Percentiles rank a stretch among this genome's conserved stretches.
Evolutionary conservation across 2,888 invertebrate species (phyloP).

Genomic region (Drosophila conformis): DNA sequence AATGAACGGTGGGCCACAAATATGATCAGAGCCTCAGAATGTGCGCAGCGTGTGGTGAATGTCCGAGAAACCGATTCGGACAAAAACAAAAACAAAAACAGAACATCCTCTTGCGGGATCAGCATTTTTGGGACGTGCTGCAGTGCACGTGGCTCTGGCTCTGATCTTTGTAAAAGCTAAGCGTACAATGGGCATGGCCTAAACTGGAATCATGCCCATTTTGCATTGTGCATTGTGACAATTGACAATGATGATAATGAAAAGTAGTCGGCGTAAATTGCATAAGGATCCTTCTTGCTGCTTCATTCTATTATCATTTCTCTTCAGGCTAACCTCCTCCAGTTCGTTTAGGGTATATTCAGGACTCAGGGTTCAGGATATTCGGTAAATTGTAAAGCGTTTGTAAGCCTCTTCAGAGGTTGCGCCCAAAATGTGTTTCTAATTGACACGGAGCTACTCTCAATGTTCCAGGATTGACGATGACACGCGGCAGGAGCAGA

Average conservation of each 20-base stretch:
- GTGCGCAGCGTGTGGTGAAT: conserved; percentile 69
- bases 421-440: conserved; percentile 74
- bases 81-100: conserved; percentile 33
- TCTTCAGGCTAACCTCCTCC: conserved; percentile 1
- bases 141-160: conserved; percentile 63
- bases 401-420: conserved; percentile 79
- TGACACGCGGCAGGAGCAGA: conserved; percentile 74
- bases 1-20: conserved; percentile 76
- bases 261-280: conserved; percentile 74
- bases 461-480: background rate
- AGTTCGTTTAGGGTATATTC: conserved; percentile 6
- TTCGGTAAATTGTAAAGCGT: conserved; percentile 58
- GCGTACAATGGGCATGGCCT: conserved; percentile 32
- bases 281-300: conserved; percentile 60
- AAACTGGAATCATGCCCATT: conserved; percentile 47
- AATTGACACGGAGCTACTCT: conserved; percentile 49
- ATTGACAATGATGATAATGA: conserved; percentile 62
- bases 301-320: conserved; percentile 36
- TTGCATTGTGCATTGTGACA: conserved; percentile 38
- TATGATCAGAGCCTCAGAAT: conserved; percentile 64
- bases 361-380: background rate
- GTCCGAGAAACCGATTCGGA: conserved; percentile 71
- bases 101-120: conserved; percentile 47
- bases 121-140: conserved; percentile 19
- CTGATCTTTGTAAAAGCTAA: conserved; percentile 11